A percentile compares a stretch with the other conserved stretches of the same genome.
Conservation (phyloP, 2,113 vertebrate species). For the Empidonax traillii region DNA sequence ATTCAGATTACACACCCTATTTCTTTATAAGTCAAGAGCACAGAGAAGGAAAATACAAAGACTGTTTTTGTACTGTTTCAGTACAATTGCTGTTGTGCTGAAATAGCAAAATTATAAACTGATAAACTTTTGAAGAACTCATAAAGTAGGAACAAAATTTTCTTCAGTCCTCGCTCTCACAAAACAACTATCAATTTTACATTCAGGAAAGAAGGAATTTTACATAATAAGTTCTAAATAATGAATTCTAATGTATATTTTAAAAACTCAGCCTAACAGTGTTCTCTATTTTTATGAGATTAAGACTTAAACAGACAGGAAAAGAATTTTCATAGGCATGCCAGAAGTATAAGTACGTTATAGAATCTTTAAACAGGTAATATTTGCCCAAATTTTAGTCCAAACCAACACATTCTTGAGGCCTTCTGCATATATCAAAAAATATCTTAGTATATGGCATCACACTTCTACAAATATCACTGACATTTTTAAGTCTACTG, state of each 20-base stretch:
- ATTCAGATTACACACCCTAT: neutral
- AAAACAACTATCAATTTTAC: neutral
- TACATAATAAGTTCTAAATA: neutral
- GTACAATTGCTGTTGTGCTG: neutral
- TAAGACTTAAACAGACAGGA: neutral
- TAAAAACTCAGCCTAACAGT: neutral
- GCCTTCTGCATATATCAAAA: neutral
- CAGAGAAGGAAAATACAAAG: neutral
- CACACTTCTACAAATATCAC: neutral
- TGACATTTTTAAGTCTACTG: neutral
- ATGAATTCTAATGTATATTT: neutral
- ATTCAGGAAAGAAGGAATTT: neutral
- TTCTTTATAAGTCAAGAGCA: neutral
- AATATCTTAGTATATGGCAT: neutral
- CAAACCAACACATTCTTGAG: neutral
- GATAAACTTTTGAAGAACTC: neutral
- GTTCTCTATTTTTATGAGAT: neutral
- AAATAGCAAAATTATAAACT: neutral
- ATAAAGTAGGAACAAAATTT: neutral
- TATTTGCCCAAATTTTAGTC: neutral
- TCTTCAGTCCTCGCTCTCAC: neutral
- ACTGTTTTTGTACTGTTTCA: neutral
- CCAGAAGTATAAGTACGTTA: neutral
- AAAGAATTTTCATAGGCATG: neutral
- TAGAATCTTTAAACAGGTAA: neutral